Evolutionary conservation across 2,888 invertebrate species (phyloP), one percentile per base, ranked within the genome.

Genomic region (Mimumesa dahlbomi): DNA sequence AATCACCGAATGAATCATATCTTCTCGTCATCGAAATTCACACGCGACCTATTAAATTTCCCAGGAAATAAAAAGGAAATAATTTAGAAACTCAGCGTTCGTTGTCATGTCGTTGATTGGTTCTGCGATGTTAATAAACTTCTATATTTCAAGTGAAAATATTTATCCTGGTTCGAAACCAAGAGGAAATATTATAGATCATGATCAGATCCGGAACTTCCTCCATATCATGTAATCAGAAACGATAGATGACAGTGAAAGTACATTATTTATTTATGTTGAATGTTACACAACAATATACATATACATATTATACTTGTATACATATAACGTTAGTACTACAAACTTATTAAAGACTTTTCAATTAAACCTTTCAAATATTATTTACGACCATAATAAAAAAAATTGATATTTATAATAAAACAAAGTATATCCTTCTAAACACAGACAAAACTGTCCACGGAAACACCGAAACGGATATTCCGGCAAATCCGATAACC

Each of bases 221-320:
- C 54, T 64, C 61, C 61, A 29, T 65, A 38, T 68, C 70, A 34
- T 61, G 68, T 64, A 61, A 68, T 46, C 53, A 59, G 64, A 69
- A 65, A 59, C 58, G 68, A 36, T 69, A 69, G 64, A 76, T 77
- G 69, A 73, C 78, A 77, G 77, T 77, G 77, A 76, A 76, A 77
- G 75, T 49, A 52, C 62, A 52, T 59, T 64, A 61, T 61, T 64
- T 62, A 53, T 64, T 73, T 58, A 49, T 66, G 40, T 19, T 18
- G 19, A 45, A 54, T 69, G 36, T 63, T 71, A 34, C 43, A 25
- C 34, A 69, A 66, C 25, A 46, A 3, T 38, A 19, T 31, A 48
- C 29, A 18, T 25, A 16, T 13, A 2, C 25, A 42, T 18, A 36
- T 13, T 11, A 14, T n/a, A 13, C 38, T 1, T n/a, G n/a, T n/a